These are phyloP conservation scores for Crocuta crocuta DNA, from an alignment of 2,113 vertebrate species.

Conservation along the genomic window DNA sequence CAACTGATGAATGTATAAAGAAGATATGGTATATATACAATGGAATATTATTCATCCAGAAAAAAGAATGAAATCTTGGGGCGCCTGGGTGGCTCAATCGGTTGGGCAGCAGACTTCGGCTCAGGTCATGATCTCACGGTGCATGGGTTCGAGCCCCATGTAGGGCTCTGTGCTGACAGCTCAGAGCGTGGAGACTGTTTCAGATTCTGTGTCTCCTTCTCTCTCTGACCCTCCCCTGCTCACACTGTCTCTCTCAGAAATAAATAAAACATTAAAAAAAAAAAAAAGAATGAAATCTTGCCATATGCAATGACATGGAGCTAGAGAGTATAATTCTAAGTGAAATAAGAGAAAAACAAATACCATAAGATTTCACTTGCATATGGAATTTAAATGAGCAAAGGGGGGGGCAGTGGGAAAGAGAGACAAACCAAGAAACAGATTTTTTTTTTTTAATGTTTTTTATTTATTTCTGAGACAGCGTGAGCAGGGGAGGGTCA, in stretches of 20 bases:
- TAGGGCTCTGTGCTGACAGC: no score
- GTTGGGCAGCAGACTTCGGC: no score
- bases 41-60: neutral
- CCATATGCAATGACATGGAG: neutral
- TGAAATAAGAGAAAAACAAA: neutral
- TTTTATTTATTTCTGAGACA: no score
- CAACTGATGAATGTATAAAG: neutral
- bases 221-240: no score
- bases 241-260: no score
- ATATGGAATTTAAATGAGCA: neutral
- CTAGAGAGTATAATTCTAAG: neutral
- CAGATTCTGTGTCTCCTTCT: no score
- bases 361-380: neutral
- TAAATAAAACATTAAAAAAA: neutral
- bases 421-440: neutral
- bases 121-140: no score
- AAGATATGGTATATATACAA: neutral
- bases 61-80: neutral
- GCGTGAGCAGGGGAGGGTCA: no score
- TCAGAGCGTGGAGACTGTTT: no score
- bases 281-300: neutral
- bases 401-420: neutral
- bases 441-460: neutral
- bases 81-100: no score
- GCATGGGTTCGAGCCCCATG: no score